phyloP scores from a whole-genome alignment of 2,888 invertebrate species.

The Listrodromus nycthemerus region DNA sequence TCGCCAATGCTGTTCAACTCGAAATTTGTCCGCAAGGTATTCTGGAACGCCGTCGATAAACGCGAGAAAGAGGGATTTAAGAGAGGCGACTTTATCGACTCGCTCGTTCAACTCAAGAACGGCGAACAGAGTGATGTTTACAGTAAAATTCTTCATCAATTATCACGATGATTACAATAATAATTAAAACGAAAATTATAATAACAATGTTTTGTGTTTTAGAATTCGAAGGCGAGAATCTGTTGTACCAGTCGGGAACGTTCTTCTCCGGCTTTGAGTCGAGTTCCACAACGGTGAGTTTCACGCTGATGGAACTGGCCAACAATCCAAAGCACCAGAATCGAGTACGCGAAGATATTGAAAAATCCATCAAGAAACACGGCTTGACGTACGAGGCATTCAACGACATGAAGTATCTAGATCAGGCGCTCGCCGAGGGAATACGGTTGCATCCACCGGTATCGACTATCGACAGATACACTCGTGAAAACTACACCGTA shows the following conservation, averaged over 20 bases:
- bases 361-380: conserved; percentile 74
- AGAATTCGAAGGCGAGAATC: conserved; percentile 81
- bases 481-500: conserved; percentile 77
- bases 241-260: conserved; percentile 80
- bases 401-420: conserved; percentile 80
- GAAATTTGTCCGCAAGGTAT: conserved; percentile 76
- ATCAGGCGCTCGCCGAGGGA: conserved; percentile 78
- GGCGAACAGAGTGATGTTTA: conserved; percentile 78
- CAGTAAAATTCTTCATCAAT: conserved; percentile 74
- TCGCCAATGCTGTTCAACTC: conserved; percentile 77
- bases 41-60: conserved; percentile 77
- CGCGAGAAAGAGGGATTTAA: conserved; percentile 76
- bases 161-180: too few relatives aligned
- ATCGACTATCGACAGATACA: conserved; percentile 79
- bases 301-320: conserved; percentile 79
- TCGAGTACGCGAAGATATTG: conserved; percentile 74
- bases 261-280: conserved; percentile 82
- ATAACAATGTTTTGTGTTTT: neutral
- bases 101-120: conserved; percentile 77
- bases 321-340: conserved; percentile 74
- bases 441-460: conserved; percentile 80
- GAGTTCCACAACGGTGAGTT: conserved; percentile 77
- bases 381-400: conserved; percentile 80
- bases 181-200: too few relatives aligned
- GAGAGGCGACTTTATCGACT: conserved; percentile 80